Evolutionary conservation across 2,797 vertebrate species (phyloP).

Genomic region (Siniperca scherzeri): DNA sequence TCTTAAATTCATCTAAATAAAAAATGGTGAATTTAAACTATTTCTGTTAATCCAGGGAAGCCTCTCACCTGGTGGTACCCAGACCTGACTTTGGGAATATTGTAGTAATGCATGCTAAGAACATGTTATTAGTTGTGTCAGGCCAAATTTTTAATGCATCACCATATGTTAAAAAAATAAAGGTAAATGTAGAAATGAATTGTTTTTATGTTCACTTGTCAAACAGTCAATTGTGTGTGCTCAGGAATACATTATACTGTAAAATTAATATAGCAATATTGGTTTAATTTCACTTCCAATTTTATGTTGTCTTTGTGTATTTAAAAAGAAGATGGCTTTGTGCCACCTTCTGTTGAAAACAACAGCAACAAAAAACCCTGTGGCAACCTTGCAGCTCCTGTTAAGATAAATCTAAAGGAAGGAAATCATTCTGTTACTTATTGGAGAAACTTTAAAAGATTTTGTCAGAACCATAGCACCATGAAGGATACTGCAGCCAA

Average conservation of each 20-base stretch:
- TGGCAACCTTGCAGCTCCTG: neutral
- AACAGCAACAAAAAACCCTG: neutral
- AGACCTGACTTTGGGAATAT: neutral
- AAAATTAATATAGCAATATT: neutral
- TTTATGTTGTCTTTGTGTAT: neutral
- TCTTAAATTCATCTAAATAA: neutral
- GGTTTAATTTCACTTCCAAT: neutral
- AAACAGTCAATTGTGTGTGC: neutral
- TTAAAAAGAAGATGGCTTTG: neutral
- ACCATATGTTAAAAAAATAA: neutral
- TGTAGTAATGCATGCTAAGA: neutral
- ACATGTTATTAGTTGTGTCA: neutral
- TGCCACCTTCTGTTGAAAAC: neutral
- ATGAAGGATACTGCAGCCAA: neutral
- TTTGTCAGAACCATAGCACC: neutral
- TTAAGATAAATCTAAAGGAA: neutral
- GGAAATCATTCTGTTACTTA: neutral
- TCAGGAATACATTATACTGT: neutral
- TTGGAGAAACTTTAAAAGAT: neutral
- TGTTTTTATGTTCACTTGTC: neutral
- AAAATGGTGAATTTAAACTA: neutral
- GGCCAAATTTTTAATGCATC: neutral
- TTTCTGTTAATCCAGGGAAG: neutral
- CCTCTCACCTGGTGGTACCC: neutral
- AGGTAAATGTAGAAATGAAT: neutral